Base-by-base conservation (phyloP, 2,888 invertebrate genomes). In the Allophyes oxyacanthae region DNA sequence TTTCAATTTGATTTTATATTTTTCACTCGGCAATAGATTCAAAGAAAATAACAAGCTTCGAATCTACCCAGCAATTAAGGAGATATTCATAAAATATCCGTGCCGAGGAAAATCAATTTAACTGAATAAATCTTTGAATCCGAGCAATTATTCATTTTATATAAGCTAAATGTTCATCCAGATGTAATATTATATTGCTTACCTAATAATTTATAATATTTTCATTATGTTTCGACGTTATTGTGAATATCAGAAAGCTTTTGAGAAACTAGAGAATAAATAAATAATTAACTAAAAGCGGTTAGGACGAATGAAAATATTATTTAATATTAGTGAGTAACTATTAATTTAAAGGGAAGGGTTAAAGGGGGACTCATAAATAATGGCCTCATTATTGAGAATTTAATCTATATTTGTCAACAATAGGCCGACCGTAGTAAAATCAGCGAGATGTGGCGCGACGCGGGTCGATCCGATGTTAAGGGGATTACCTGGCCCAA, bases 11-110 rank as follows among this genome's bases (percentile, higher is more conserved):
- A 45, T 41, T 63, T 44, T 8, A 7, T 10, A 45, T 28, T 58
- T 68, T 41, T 33, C 11, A 9, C 30, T 50, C 20, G n/a, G 25
- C 26, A 69, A 49, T 38, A 60, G 33, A 52, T 41, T 52, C 42
- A 55, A 38, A 52, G 34, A 37, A 42, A 72, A 72, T 66, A 72
- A 55, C 48, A 45, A 44, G 51, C 41, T 44, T 25, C 14, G 48
- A 67, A 49, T 61, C 34, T 25, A 46, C 37, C n/a, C 13, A 55
- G 55, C 67, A 66, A 67, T 68, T 72, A 72, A 30, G 44, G 42
- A 40, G 51, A 56, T 56, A 68, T 72, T 68, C 72, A 72, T 61
- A 68, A 71, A 65, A 55, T 53, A 67, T 56, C 54, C 13, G 40
- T 34, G 40, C 46, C 30, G 52, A 61, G 26, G 33, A 44, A 67